Evolutionary conservation across 2,113 vertebrate species (phyloP), one percentile per base, ranked within the genome.

Genomic region (Catharus minimus): DNA sequence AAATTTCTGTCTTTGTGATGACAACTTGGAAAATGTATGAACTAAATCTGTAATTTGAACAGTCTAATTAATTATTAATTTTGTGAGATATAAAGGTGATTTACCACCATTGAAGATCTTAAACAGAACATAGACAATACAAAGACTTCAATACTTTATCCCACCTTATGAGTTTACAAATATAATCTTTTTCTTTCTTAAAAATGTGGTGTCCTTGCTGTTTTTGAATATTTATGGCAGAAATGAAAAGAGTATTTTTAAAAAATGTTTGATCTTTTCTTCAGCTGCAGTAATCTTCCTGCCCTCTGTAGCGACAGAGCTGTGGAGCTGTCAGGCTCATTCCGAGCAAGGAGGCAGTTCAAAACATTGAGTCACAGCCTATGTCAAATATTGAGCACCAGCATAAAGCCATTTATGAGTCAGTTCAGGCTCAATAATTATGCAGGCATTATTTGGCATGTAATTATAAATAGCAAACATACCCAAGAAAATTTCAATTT

Each of bases 391-490:
- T 2, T 66, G 43, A 88, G 21, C 19, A 71, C 16, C 15, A 77
- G 27, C 21, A 84, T 64, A 93, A 92, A 88, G 44, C n/a, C 30
- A 55, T 88, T 91, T 88, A 66, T 73, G 36, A 80, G 43, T 86
- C 76, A 52, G 7, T 79, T 86, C 43, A 78, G 30, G 32, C 14
- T 15, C 22, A 78, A 28, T 78, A 88, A 88, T 78, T 83, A 67
- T 22, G 5, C 15, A 80, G 52, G 20, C 7, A 30, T 62, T 83
- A 67, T 74, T 88, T 69, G 36, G 6, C 19, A 38, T 65, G 33
- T 28, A 77, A 81, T 67, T 90, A 55, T 39, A 16, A 71, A 30
- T 39, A 88, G n/a, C 5, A 76, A 89, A 79, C 3, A 24, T 65
- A 36, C 23, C 4, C 9, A 66, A 80, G 41, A 90, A 92, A 78